Percentiles rank a stretch among this genome's conserved stretches.
These are phyloP conservation scores for Phrynocephalus guinanensis DNA, from an alignment of 2,797 vertebrate genomes.

Conservation along the genomic window DNA sequence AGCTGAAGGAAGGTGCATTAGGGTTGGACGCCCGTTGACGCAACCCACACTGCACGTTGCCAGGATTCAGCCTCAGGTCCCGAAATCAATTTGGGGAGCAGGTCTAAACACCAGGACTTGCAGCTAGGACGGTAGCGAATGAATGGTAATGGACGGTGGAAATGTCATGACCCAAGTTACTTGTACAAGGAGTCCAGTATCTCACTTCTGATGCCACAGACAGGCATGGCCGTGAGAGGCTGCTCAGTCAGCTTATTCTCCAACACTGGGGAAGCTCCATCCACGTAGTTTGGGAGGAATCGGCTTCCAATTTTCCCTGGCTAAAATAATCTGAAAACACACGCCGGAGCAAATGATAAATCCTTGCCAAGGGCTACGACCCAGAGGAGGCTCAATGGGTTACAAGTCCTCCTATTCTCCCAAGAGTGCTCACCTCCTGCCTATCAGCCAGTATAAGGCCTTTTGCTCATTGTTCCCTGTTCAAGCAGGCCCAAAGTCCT, in stretches of 20 bases:
- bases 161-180: neutral
- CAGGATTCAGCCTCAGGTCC: neutral
- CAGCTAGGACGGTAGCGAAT: neutral
- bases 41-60: neutral
- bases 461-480: neutral
- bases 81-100: constrained; percentile 7
- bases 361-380: neutral
- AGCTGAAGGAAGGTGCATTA: neutral
- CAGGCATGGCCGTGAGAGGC: neutral
- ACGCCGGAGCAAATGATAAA: neutral
- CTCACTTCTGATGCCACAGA: neutral
- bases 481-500: neutral
- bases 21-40: neutral
- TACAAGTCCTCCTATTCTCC: neutral
- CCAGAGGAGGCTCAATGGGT: neutral
- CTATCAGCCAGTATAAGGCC: neutral
- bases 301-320: neutral
- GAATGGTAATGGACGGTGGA: neutral
- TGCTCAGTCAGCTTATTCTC: neutral
- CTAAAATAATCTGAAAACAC: neutral
- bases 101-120: neutral
- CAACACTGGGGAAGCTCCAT: neutral
- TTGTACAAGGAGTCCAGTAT: neutral
- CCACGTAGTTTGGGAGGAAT: neutral
- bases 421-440: neutral